These are phyloP conservation scores for Selene dorsalis DNA, from an alignment of 2,797 vertebrate genomes.

Conservation along the genomic window DNA sequence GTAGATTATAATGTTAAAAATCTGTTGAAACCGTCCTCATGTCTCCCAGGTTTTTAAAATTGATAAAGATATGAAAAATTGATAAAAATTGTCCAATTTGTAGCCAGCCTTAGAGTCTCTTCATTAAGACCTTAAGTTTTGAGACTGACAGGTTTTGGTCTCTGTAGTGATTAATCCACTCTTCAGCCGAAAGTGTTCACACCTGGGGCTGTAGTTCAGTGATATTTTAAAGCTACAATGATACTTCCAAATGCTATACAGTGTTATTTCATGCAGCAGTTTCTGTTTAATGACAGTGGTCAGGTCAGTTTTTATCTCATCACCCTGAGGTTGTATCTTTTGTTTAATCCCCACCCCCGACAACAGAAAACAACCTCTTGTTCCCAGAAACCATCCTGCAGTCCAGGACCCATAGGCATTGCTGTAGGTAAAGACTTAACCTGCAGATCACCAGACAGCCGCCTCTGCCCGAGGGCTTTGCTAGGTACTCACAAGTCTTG, in stretches of 20 bases:
- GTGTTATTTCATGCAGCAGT: background rate
- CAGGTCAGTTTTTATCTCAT: background rate
- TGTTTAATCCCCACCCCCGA: background rate
- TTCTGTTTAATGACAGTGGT: slow-evolving; percentile 1
- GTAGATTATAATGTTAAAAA: too few relatives aligned
- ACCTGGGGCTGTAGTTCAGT: background rate
- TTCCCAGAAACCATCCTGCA: background rate
- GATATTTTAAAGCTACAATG: background rate
- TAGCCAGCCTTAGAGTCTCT: background rate
- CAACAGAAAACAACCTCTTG: background rate
- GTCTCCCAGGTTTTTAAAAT: too few relatives aligned
- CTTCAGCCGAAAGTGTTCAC: background rate
- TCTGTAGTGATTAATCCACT: background rate
- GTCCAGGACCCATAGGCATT: background rate
- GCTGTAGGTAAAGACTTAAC: slow-evolving; percentile 6
- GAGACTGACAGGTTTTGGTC: background rate
- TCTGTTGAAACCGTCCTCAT: too few relatives aligned
- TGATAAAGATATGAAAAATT: too few relatives aligned
- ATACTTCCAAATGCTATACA: background rate
- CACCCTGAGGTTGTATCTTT: background rate
- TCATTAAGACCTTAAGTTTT: background rate
- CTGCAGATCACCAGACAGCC: slow-evolving; percentile 13
- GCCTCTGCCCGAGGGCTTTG: slow-evolving; percentile 16
- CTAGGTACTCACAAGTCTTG: slow-evolving; percentile 94
- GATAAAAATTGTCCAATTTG: too few relatives aligned